Conservation (phyloP, 2,888 invertebrate genomes). For the Halocaridina rubra region DNA sequence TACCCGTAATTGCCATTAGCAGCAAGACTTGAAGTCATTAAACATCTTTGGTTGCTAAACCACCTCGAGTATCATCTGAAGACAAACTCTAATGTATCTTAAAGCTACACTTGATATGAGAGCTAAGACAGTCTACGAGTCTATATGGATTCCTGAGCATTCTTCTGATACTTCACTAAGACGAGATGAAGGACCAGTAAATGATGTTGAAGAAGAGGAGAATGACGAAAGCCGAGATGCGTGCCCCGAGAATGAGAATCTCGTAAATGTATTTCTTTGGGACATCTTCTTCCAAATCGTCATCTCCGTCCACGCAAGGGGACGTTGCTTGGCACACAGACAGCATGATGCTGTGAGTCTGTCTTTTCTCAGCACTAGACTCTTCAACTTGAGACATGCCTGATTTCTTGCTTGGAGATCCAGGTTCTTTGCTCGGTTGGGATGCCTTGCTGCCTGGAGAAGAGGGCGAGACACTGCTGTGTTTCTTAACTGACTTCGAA, state of each 20-base stretch:
- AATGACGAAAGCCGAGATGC: constrained; percentile 33
- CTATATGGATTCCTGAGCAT: too few relatives aligned
- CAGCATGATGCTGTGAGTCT: neutral
- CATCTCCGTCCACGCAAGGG: neutral
- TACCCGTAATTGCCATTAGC: too few relatives aligned
- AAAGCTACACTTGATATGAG: too few relatives aligned
- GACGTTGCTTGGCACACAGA: neutral
- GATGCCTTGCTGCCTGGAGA: neutral
- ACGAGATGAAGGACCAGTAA: constrained; percentile 47
- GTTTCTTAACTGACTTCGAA: neutral
- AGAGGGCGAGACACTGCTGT: too few relatives aligned
- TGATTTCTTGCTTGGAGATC: neutral
- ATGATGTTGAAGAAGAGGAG: constrained; percentile 50
- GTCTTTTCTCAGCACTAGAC: neutral
- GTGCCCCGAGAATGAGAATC: constrained; percentile 38
- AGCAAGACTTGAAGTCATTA: too few relatives aligned
- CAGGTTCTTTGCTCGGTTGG: neutral
- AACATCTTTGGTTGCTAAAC: too few relatives aligned
- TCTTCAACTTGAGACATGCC: too few relatives aligned
- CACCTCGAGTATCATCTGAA: too few relatives aligned
- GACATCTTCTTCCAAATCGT: neutral
- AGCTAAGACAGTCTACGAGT: too few relatives aligned
- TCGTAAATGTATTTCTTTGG: neutral
- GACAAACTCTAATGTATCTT: too few relatives aligned
- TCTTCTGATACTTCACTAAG: too few relatives aligned